Conservation (phyloP, 2,113 vertebrate genomes). For the Thomomys bottae region DNA sequence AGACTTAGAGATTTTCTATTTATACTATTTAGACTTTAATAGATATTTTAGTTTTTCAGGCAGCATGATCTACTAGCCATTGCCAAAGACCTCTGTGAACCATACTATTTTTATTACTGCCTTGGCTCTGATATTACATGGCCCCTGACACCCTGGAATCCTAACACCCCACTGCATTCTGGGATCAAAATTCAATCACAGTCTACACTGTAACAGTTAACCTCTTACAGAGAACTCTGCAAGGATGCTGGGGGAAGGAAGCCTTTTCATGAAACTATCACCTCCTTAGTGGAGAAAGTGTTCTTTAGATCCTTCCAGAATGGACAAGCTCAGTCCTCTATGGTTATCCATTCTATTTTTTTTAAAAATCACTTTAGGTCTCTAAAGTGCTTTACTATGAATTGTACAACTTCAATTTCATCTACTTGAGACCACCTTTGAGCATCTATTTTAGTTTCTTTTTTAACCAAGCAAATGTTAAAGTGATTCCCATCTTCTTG, state of each 20-base stretch:
- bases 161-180: background rate
- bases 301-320: background rate
- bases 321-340: background rate
- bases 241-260: background rate
- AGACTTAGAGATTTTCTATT: no score
- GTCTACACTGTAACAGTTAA: background rate
- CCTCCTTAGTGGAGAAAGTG: no score
- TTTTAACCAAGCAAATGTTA: background rate
- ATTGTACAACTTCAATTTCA: background rate
- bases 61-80: no score
- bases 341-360: background rate
- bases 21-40: no score
- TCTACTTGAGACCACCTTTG: background rate
- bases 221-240: background rate
- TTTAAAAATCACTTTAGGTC: background rate
- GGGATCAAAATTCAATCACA: background rate
- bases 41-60: no score
- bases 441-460: background rate
- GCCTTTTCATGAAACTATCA: no score
- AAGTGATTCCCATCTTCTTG: background rate
- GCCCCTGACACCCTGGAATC: background rate
- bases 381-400: background rate
- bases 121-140: background rate
- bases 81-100: background rate
- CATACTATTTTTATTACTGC: background rate